Base-by-base conservation (phyloP, 2,113 vertebrate genomes). In the Solea solea region DNA sequence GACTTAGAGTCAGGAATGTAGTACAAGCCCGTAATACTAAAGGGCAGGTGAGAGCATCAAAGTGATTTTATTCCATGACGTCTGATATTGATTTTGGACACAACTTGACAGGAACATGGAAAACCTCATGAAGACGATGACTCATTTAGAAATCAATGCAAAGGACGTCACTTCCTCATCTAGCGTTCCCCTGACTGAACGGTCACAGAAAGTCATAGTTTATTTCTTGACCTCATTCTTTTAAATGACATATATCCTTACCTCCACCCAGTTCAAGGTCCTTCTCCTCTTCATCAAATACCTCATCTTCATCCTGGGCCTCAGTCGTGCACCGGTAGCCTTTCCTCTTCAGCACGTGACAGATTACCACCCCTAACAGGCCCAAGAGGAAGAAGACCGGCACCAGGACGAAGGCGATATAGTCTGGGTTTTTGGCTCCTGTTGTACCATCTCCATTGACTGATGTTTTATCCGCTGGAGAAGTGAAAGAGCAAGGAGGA, bases 311-410 rank as follows among this genome's bases (percentile, higher is more conserved):
- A 48, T 94, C 83, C 62, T 96, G 93, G 0, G 94, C 90, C 68
- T 97, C 95, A 0, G 97, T 98, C 21, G 96, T 99, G 89, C 97
- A 98, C 14, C 96, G 95, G 86, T 98, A 99, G 49, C 98, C 97
- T 78, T 96, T 98, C 81, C 92, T 96, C 92, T 97, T 96, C 60
- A 99, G 89, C 63, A 98, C 72, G 66, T 98, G 96, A 76, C 98
- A 98, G 93, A 99, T 95, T 27, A 98, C 86, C 65, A 98, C 93
- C 0, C 98, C 98, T 34, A 96, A 72, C 21, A 99, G 94, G 34
- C 98, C 97, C 89, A 96, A 94, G 49, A 98, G 88, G 88, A 99
- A 98, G 93, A 97, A 98, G 52, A 95, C 72, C 0, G 95, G 95
- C 84, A 99, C 95, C 68, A 99, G 83, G 0, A 84, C 89, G 52